phyloP scores from a whole-genome alignment of 2,113 vertebrate genomes.

The Oostethus manadensis region DNA sequence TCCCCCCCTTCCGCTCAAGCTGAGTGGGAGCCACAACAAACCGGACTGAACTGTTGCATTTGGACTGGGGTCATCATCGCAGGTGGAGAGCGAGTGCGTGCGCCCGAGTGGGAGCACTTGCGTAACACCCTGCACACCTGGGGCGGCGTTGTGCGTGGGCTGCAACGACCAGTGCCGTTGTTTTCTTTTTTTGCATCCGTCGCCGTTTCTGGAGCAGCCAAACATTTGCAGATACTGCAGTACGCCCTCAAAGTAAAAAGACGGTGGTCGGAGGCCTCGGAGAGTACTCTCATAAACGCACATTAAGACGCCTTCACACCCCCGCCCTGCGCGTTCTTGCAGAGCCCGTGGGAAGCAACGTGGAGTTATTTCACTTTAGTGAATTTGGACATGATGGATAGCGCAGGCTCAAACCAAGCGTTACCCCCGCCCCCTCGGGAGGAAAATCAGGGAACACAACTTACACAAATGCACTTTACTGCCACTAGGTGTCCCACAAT shows the following conservation, averaged over 20 bases:
- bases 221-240: neutral
- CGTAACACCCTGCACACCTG: neutral
- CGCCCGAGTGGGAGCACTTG: neutral
- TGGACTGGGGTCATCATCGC: conserved; percentile 1
- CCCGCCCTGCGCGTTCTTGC: conserved; percentile 3
- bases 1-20: conserved; percentile 14
- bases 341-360: conserved; percentile 19
- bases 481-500: conserved; percentile 1
- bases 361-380: conserved; percentile 24
- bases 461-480: neutral
- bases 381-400: conserved; percentile 25
- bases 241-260: no score
- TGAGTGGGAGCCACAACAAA: conserved; percentile 33
- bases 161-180: neutral
- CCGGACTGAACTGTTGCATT: conserved; percentile 14
- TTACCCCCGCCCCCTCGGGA: conserved; percentile 1
- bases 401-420: conserved; percentile 11
- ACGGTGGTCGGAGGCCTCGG: no score
- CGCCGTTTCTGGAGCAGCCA: neutral
- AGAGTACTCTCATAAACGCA: conserved; percentile 10
- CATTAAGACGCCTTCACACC: conserved; percentile 2
- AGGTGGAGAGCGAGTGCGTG: conserved; percentile 4
- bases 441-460: conserved; percentile 8
- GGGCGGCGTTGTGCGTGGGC: neutral
- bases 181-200: neutral